A percentile compares a stretch with the other conserved stretches of the same genome.
phyloP scores from a whole-genome alignment of 2,888 invertebrate genomes.

The Uloborus plumipes region DNA sequence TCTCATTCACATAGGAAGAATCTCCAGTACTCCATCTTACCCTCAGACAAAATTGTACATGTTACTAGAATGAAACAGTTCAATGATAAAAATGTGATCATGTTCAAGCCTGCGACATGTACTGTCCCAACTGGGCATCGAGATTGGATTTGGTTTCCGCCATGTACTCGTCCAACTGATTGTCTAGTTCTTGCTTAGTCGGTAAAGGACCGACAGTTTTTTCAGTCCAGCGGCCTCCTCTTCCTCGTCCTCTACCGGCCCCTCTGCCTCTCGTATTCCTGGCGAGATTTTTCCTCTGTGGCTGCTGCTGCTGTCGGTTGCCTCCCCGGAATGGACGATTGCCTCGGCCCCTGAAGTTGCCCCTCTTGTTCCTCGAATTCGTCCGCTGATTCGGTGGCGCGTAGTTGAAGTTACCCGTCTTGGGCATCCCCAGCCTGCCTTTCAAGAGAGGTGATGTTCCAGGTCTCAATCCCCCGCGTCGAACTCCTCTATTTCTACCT shows the following conservation, averaged over 20 bases:
- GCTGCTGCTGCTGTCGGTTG: neutral
- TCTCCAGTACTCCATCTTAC: too few relatives aligned
- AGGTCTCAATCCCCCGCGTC: slow-evolving; percentile 36
- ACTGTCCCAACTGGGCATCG: slow-evolving; percentile 76
- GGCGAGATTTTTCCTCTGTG: slow-evolving; percentile 11
- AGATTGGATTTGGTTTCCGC: slow-evolving; percentile 76
- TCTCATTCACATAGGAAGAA: too few relatives aligned
- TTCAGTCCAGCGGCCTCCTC: slow-evolving; percentile 65
- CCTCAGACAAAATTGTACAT: too few relatives aligned
- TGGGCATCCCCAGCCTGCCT: slow-evolving; percentile 51
- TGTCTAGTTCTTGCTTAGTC: slow-evolving; percentile 77
- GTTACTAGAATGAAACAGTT: neutral
- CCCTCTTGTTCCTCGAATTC: slow-evolving; percentile 15
- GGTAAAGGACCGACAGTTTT: slow-evolving; percentile 47
- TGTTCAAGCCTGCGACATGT: slow-evolving; percentile 74
- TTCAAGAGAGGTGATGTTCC: slow-evolving; percentile 63
- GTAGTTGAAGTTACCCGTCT: slow-evolving; percentile 2
- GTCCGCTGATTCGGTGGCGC: neutral
- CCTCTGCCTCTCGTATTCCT: slow-evolving; percentile 45
- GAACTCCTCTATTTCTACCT: slow-evolving; percentile 34
- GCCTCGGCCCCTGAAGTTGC: slow-evolving; percentile 24
- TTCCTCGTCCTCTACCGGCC: slow-evolving; percentile 67
- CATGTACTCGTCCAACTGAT: slow-evolving; percentile 82
- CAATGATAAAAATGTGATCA: neutral
- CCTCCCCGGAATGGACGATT: slow-evolving; percentile 24